Percentiles rank a stretch among this genome's conserved stretches.
These are phyloP conservation scores for Sarcophaga carnaria DNA, from an alignment of 2,888 invertebrate genomes.

Conservation along the genomic window DNA sequence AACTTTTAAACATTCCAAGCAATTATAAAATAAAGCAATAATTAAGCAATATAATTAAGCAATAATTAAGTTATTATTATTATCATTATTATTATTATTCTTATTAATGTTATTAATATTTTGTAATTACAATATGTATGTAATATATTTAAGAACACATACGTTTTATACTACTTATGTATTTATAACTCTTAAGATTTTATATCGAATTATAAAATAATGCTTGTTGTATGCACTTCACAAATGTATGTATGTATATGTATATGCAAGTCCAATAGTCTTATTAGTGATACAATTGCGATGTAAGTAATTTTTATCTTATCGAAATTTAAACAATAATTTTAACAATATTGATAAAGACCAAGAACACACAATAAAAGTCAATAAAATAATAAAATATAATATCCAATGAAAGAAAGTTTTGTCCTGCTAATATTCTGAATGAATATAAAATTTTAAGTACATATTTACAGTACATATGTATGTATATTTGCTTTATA, in stretches of 20 bases:
- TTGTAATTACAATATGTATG: no score
- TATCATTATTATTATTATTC: no score
- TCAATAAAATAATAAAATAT: neutral
- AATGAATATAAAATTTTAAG: no score
- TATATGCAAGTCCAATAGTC: neutral
- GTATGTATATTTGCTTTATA: no score
- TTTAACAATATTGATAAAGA: neutral
- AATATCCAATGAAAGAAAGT: neutral
- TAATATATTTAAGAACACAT: slow-evolving; percentile 24
- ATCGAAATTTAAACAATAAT: neutral
- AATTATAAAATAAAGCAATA: slow-evolving; percentile 23
- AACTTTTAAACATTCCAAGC: slow-evolving; percentile 54
- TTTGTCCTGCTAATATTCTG: neutral
- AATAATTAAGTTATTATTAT: no score
- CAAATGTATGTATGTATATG: neutral
- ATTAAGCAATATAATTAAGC: no score
- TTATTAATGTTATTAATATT: no score
- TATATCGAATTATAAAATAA: neutral
- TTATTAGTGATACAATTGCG: neutral
- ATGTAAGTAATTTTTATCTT: slow-evolving; percentile 14
- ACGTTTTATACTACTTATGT: slow-evolving; percentile 46
- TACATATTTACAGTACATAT: no score
- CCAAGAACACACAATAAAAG: neutral
- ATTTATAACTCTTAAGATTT: slow-evolving; percentile 42
- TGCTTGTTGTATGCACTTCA: slow-evolving; percentile 1